phyloP scores from a whole-genome alignment of 2,797 vertebrate genomes.

The Xerus rutilus region DNA sequence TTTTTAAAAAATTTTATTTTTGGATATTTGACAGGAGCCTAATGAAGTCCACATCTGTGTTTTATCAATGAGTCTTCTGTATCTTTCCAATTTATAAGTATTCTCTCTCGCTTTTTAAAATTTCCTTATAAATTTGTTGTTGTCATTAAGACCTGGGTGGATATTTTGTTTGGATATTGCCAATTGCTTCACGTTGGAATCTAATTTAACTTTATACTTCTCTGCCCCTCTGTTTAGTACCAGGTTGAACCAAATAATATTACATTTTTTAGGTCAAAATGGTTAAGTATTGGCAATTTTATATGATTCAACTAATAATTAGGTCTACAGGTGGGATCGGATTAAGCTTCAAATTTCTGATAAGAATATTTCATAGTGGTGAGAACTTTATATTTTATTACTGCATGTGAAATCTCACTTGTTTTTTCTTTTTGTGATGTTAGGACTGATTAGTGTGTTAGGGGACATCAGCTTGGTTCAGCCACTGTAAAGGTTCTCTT shows the following conservation, averaged over 20 bases:
- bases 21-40: not conserved
- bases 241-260: not conserved
- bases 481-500: not conserved
- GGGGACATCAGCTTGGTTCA: not conserved
- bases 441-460: not conserved
- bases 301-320: not conserved
- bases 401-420: not conserved
- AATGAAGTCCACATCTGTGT: not conserved
- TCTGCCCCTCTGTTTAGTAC: not conserved
- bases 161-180: not conserved
- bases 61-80: not conserved
- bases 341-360: conserved; percentile 24
- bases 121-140: not conserved
- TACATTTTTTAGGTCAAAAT: conserved; percentile 21
- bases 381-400: conserved; percentile 7
- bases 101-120: not conserved
- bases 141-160: not conserved
- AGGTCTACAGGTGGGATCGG: not conserved
- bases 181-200: not conserved
- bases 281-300: not conserved
- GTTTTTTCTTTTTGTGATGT: not conserved
- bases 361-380: not conserved
- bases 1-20: not conserved
- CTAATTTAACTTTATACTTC: not conserved
- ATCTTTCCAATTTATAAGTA: not conserved